Base-by-base conservation (phyloP, 1,140 invertebrate genomes). In the Drosophila neocordata region DNA sequence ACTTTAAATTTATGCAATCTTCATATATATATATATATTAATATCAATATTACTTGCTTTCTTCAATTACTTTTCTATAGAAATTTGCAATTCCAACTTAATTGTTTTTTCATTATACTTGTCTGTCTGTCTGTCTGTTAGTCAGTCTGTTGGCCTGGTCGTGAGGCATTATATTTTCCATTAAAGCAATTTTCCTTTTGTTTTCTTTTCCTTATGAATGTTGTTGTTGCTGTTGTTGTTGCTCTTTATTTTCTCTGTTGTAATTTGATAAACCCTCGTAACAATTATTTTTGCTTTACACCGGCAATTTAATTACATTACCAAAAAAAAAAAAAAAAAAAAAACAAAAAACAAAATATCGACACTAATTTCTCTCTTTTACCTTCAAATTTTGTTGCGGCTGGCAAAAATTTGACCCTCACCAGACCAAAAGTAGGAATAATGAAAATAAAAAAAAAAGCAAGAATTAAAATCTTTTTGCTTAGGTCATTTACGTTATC, bases 241-340 rank as follows among this genome's bases (percentile, higher is more conserved):
- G 12, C 37, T 38, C 4, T 71, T 72, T 64, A 53, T 60, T 22
- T 60, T 52, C 13, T 56, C 55, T 60, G 44, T n/a, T 18, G 38
- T 65, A 65, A 73, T 65, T 72, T 34, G 58, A 73, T 66, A 73
- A 64, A 11, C 41, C 59, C 13, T 38, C 55, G 35, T 18, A 22
- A 13, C 9, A 56, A 34, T 6, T 27, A 51, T 20, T 37, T 20
- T 38, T 41, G 9, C n/a, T 37, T 15, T 11, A 51, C 65, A 13
- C 15, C 15, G 12, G n/a, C 13, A 52, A 60, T 73, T 73, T 65
- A 37, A 66, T 73, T 73, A 72, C 63, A 61, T 59, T 37, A 24
- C 22, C n/a, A 20, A 31, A 18, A 22, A 62, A 48, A 48, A 3
- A 31, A 31, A 31, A 31, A 31, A 31, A 31, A 31, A 31, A 31